Base-by-base conservation (phyloP, 2,888 invertebrate species). In the Amphipoea lucens region DNA sequence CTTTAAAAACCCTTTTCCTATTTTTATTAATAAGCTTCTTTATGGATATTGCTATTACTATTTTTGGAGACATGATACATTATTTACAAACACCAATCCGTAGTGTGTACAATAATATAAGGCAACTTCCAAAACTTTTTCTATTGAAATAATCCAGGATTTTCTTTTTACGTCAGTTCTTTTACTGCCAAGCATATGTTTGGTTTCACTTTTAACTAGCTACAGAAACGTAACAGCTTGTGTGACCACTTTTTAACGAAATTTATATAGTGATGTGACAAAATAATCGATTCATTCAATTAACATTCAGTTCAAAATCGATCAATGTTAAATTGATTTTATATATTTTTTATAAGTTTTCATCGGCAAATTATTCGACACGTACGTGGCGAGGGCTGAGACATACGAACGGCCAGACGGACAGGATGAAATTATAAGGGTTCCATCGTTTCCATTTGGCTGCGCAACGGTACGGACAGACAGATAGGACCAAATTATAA, bases 11-110 rank as follows among this genome's bases (percentile, higher is more conserved):
- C 12, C 1, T 54, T 48, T 42, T 60, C 9, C 57, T 70, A 65
- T 66, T 81, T 76, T 80, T 42, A n/a, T 14, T 66, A 29, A 29
- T 65, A 14, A 69, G 14, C 20, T 29, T 67, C 36, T 51, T 54
- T 48, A 40, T 42, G 68, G 36, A 69, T 36, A 68, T 63, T 77
- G 23, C 29, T 29, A 29, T 17, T 17, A 23, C 48, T 40, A 54
- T 73, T 76, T 65, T 65, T 65, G 23, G 20, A 11, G 5, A 42
- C 12, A 7, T 36, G 9, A 11, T 29, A 17, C 11, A 29, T 72
- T 48, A 42, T 54, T 68, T 54, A 36, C 29, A 23, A 2, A 29
- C 29, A 45, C 29, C 45, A 62, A 20, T 6, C 29, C 3, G 42
- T 20, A 20, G n/a, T n/a, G 9, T 45, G 11, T 29, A 36, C 29